These are phyloP conservation scores for Perccottus glenii DNA, from an alignment of 2,113 vertebrate genomes.

Conservation along the genomic window DNA sequence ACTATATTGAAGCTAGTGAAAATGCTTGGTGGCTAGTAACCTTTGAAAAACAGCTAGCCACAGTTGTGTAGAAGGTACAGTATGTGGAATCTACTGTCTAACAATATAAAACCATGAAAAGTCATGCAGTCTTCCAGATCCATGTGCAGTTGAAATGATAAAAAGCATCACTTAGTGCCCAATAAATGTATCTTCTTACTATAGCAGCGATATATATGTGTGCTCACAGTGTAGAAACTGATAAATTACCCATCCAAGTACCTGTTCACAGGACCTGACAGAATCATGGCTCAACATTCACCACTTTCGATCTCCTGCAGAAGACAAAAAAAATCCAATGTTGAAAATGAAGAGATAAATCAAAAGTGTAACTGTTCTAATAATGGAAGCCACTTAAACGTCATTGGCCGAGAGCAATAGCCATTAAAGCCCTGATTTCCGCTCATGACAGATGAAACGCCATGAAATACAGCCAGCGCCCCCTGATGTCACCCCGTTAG, in stretches of 20 bases:
- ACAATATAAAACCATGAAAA: too few species aligned
- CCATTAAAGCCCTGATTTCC: constrained; percentile 64
- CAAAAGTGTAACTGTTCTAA: constrained; percentile 63
- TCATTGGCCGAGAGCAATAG: constrained; percentile 49
- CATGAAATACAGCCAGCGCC: constrained; percentile 53
- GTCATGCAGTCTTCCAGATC: too few species aligned
- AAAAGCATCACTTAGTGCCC: constrained; percentile 46
- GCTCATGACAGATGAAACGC: constrained; percentile 64
- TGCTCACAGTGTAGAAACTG: constrained; percentile 61
- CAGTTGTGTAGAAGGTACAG: too few species aligned
- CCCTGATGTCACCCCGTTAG: constrained; percentile 43
- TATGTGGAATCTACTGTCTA: too few species aligned
- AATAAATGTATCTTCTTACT: constrained; percentile 73
- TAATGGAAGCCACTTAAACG: constrained; percentile 69
- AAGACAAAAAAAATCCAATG: constrained; percentile 36
- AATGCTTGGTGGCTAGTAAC: too few species aligned
- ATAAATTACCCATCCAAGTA: constrained; percentile 62
- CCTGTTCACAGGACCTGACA: constrained; percentile 71
- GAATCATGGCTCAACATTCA: constrained; percentile 66
- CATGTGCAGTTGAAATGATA: too few species aligned
- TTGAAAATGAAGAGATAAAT: constrained; percentile 75
- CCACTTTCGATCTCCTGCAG: constrained; percentile 55
- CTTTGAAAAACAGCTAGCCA: too few species aligned
- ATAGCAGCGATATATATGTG: constrained; percentile 64
- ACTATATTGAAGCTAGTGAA: too few species aligned